Evolutionary conservation across 2,888 invertebrate genomes (phyloP).

Genomic region (Drosophila sordidapex): DNA sequence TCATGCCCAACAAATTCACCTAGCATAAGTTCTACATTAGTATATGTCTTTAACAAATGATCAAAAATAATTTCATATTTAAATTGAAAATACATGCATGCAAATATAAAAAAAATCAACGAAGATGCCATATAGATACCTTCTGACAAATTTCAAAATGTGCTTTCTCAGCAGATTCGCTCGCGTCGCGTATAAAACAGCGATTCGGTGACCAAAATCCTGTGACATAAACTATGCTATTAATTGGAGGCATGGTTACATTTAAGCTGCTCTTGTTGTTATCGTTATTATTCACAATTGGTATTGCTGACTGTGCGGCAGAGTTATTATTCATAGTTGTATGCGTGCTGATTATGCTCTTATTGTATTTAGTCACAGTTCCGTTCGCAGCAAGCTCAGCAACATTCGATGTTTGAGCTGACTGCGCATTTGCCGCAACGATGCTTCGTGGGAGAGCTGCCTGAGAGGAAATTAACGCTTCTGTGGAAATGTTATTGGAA

Average conservation of each 20-base stretch:
- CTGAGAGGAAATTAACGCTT: neutral
- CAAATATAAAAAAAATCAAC: neutral
- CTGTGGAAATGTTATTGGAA: neutral
- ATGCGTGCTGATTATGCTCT: neutral
- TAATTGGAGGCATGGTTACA: conserved; percentile 27
- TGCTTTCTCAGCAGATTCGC: conserved; percentile 34
- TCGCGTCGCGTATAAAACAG: conserved; percentile 49
- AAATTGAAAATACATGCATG: neutral
- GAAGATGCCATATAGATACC: conserved; percentile 27
- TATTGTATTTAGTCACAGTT: neutral
- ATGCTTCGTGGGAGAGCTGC: neutral
- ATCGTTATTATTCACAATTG: neutral
- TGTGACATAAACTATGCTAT: conserved; percentile 32
- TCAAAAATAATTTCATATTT: neutral
- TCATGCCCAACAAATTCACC: conserved; percentile 31
- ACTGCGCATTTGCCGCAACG: neutral
- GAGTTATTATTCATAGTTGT: neutral
- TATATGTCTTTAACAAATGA: neutral
- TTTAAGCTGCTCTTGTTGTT: neutral
- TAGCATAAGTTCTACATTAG: conserved; percentile 7
- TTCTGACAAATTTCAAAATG: conserved; percentile 24
- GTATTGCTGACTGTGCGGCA: neutral
- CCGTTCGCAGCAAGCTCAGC: neutral
- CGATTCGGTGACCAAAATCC: conserved; percentile 49
- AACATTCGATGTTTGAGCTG: neutral